Evolutionary conservation across 2,888 invertebrate species (phyloP).

Genomic region (Epistrophe grossulariae): DNA sequence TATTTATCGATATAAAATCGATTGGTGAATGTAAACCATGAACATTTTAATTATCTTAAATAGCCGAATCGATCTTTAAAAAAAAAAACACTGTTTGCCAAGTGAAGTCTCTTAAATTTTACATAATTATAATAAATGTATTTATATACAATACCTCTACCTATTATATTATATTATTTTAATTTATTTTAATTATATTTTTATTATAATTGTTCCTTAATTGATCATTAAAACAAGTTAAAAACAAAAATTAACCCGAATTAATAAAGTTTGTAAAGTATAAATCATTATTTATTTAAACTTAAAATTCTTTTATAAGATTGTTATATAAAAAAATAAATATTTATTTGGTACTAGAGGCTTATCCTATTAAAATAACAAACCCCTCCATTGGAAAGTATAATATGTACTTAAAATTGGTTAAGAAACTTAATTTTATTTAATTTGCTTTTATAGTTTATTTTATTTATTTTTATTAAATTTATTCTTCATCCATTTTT

Average conservation of each 20-base stretch:
- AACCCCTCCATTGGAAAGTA: slow-evolving; percentile 60
- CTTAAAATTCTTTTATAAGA: slow-evolving; percentile 5
- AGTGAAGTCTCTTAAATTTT: slow-evolving; percentile 56
- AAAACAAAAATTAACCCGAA: slow-evolving; percentile 27
- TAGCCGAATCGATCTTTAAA: not conserved
- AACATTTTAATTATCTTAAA: slow-evolving; percentile 74
- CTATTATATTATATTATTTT: slow-evolving; percentile 9
- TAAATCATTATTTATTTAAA: slow-evolving; percentile 76
- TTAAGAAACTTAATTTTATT: slow-evolving; percentile 21
- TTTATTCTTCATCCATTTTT: not conserved
- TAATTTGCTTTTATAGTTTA: not conserved
- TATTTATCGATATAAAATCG: slow-evolving; percentile 89
- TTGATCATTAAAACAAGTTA: slow-evolving; percentile 48
- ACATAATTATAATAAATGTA: slow-evolving; percentile 12
- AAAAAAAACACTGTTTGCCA: slow-evolving; percentile 43
- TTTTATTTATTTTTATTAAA: slow-evolving; percentile 5
- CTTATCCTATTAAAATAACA: slow-evolving; percentile 54
- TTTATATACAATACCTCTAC: slow-evolving; percentile 13
- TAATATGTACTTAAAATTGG: slow-evolving; percentile 57
- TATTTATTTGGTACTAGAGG: slow-evolving; percentile 71
- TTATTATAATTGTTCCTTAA: slow-evolving; percentile 53
- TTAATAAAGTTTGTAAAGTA: slow-evolving; percentile 72
- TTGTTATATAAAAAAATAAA: slow-evolving; percentile 33
- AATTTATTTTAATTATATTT: slow-evolving; percentile 37
- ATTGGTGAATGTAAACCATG: slow-evolving; percentile 86